A percentile compares a stretch with the other conserved stretches of the same genome.
phyloP scores from a whole-genome alignment of 1,140 invertebrate genomes.

The Orius laevigatus region DNA sequence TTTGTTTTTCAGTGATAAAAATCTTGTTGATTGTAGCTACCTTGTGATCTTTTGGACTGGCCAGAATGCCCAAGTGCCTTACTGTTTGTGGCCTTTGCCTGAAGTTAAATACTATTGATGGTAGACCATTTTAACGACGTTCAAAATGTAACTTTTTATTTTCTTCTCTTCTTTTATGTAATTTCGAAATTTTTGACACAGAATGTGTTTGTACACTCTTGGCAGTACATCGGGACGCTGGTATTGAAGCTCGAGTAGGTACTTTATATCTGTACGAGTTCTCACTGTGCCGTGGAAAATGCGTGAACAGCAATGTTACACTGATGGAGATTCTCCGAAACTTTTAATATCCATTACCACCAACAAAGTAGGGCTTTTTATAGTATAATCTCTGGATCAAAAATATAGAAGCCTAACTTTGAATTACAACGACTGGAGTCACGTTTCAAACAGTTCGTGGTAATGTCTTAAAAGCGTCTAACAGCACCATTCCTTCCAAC shows the following conservation, averaged over 20 bases:
- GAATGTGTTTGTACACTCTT: constrained; percentile 14
- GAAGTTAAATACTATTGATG: constrained; percentile 39
- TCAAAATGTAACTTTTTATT: constrained; percentile 30
- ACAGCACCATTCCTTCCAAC: constrained; percentile 35
- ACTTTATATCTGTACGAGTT: constrained; percentile 57
- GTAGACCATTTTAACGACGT: constrained; percentile 40
- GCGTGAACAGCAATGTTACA: constrained; percentile 53
- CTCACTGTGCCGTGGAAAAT: constrained; percentile 57
- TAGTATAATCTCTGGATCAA: no score
- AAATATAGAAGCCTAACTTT: no score
- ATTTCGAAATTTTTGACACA: constrained; percentile 1
- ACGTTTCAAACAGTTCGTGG: constrained; percentile 39
- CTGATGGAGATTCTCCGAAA: constrained; percentile 34
- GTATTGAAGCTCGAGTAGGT: constrained; percentile 63
- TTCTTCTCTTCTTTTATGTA: constrained; percentile 5
- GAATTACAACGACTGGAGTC: constrained; percentile 27
- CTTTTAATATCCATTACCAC: constrained; percentile 42
- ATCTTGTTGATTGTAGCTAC: no score
- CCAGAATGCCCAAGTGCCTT: constrained; percentile 38
- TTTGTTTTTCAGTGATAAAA: no score
- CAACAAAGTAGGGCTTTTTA: constrained; percentile 43
- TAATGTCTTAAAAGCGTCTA: constrained; percentile 26
- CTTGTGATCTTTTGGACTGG: not conserved
- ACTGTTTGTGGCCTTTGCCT: constrained; percentile 45
- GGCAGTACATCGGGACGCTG: constrained; percentile 58